Evolutionary conservation across 2,797 vertebrate species (phyloP).

Genomic region (Danionella dracula): DNA sequence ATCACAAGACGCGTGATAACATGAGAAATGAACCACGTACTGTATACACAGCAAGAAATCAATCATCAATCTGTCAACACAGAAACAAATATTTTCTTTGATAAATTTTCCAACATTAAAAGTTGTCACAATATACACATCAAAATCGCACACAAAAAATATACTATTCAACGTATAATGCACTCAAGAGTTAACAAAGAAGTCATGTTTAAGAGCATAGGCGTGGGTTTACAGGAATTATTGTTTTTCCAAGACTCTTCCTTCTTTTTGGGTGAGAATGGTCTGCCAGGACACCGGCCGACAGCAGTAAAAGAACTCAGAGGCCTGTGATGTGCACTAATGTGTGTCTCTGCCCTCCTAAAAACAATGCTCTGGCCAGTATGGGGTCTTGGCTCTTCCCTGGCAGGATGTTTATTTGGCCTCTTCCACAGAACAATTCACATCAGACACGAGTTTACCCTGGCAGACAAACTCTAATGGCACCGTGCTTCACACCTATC

Average conservation of each 20-base stretch:
- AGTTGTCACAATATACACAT: too few species aligned
- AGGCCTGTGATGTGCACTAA: too few species aligned
- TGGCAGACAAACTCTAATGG: conserved; percentile 2
- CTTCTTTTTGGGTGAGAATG: not conserved
- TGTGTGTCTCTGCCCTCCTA: not conserved
- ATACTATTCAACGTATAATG: too few species aligned
- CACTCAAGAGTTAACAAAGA: too few species aligned
- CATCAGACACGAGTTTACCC: conserved; percentile 5
- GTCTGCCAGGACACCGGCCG: not conserved
- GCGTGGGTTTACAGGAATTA: not conserved
- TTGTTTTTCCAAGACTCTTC: not conserved
- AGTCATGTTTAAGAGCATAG: too few species aligned
- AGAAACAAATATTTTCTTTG: not conserved
- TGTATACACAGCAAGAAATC: not conserved
- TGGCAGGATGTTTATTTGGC: conserved; percentile 21
- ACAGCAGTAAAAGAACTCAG: too few species aligned
- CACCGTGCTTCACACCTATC: not conserved
- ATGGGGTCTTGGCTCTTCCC: conserved; percentile 13
- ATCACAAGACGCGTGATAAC: not conserved
- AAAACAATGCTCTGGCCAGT: conserved; percentile 8
- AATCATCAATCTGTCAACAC: not conserved
- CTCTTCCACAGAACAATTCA: conserved; percentile 21
- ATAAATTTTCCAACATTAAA: too few species aligned
- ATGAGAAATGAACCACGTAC: not conserved
- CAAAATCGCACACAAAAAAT: too few species aligned